phyloP scores from a whole-genome alignment of 2,888 invertebrate genomes.

The Stenoptilia bipunctidactyla region DNA sequence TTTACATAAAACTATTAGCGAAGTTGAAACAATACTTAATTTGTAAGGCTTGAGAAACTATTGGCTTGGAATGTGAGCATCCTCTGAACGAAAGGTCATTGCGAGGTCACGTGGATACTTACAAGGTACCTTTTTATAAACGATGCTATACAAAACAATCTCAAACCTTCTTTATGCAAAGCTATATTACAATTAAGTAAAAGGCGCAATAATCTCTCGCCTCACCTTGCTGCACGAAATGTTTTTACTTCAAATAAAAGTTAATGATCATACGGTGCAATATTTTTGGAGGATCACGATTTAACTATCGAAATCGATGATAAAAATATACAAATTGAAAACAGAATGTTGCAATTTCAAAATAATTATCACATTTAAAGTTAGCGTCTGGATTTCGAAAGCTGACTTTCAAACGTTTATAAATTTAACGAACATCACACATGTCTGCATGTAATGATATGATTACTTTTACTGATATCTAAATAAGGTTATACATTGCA shows the following conservation, averaged over 20 bases:
- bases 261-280: neutral
- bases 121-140: too few relatives aligned
- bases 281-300: neutral
- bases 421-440: too few relatives aligned
- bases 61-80: slow-evolving; percentile 1
- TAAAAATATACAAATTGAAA: neutral
- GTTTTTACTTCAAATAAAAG: neutral
- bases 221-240: neutral
- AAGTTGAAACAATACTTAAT: neutral
- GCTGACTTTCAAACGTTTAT: too few relatives aligned
- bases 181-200: slow-evolving; percentile 36
- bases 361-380: too few relatives aligned
- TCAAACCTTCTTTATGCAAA: too few relatives aligned
- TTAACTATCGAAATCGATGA: neutral
- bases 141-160: too few relatives aligned
- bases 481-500: too few relatives aligned
- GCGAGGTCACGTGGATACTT: slow-evolving; percentile 25
- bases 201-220: slow-evolving; percentile 35
- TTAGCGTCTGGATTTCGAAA: too few relatives aligned
- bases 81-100: slow-evolving; percentile 33
- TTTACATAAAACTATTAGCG: too few relatives aligned
- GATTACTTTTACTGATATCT: too few relatives aligned
- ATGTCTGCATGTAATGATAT: too few relatives aligned
- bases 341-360: too few relatives aligned
- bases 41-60: slow-evolving; percentile 1